Base-by-base conservation (phyloP, 2,113 vertebrate genomes). In the Leptosomus discolor region DNA sequence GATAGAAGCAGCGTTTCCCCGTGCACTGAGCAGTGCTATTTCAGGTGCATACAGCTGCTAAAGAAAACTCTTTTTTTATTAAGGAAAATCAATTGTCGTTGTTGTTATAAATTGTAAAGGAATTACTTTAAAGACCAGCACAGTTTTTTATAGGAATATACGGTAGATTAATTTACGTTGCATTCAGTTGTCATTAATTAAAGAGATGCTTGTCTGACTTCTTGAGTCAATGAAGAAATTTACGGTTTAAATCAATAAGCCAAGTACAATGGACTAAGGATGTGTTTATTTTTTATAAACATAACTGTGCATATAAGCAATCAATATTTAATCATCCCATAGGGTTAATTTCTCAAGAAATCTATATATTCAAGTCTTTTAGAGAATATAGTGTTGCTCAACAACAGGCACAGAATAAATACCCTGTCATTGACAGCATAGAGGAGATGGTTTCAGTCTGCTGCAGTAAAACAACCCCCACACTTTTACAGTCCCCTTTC, bases 281-380 rank as follows among this genome's bases (percentile, higher is more conserved):
- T 67, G 76, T 65, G 79, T 74, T 95, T 73, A 43, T 88, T 77
- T 82, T 85, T 89, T 63, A 70, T 74, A 37, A 83, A 69, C 85
- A 70, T 41, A 67, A 34, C 82, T 43, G 27, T 57, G 37, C 63
- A n/a, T 36, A 34, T 36, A 7, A 53, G 30, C 63, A 74, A 70
- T 95, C 92, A 22, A 86, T 94, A 82, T 71, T 78, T 80, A 43
- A 86, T 75, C 76, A 80, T 71, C 83, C 91, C 79, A 29, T 37
- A 65, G 79, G 41, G 81, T 71, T 43, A 15, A 29, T 81, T 88
- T 43, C 45, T 67, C 71, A 12, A 58, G 46, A 90, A 88, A 90
- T 69, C 75, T 39, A 15, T 37, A 23, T 19, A 21, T 74, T 51
- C 12, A 2, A 32, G 79, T 24, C 30, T 93, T 90, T 17, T 14